phyloP scores from a whole-genome alignment of 1,140 invertebrate species.

The Arctopsyche grandis region DNA sequence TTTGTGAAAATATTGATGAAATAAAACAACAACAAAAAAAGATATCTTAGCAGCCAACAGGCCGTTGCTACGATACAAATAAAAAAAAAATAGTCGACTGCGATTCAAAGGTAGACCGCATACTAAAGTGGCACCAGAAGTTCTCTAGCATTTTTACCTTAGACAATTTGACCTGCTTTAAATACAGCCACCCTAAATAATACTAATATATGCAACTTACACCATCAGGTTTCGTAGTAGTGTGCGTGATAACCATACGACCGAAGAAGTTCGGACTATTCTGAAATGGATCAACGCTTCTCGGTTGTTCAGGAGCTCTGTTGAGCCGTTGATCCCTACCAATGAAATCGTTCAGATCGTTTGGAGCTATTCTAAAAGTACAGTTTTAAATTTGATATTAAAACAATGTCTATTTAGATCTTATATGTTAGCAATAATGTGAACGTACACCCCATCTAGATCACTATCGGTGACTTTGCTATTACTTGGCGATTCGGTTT shows the following conservation, averaged over 20 bases:
- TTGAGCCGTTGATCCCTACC: conserved; percentile 51
- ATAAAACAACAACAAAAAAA: no score
- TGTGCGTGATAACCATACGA: conserved; percentile 58
- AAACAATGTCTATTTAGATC: no score
- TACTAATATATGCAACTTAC: conserved; percentile 52
- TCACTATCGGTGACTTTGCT: conserved; percentile 61
- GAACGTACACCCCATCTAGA: conserved; percentile 66
- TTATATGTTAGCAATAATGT: not conserved
- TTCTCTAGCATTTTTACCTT: no score
- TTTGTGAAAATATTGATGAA: no score
- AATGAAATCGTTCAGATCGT: conserved; percentile 61
- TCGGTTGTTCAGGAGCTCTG: conserved; percentile 3
- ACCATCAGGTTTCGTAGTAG: conserved; percentile 62
- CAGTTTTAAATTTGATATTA: conserved; percentile 1
- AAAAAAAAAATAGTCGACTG: no score
- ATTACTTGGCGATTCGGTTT: conserved; percentile 48
- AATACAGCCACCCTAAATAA: not conserved
- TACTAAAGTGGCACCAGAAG: no score
- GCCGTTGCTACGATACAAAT: no score
- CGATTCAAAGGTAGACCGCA: no score
- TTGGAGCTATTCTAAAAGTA: conserved; percentile 59
- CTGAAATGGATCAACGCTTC: conserved; percentile 26
- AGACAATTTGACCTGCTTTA: no score
- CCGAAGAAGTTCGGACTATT: conserved; percentile 54
- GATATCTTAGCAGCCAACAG: no score